Evolutionary conservation across 1,140 invertebrate genomes (phyloP).

Genomic region (Achatina immaculata): DNA sequence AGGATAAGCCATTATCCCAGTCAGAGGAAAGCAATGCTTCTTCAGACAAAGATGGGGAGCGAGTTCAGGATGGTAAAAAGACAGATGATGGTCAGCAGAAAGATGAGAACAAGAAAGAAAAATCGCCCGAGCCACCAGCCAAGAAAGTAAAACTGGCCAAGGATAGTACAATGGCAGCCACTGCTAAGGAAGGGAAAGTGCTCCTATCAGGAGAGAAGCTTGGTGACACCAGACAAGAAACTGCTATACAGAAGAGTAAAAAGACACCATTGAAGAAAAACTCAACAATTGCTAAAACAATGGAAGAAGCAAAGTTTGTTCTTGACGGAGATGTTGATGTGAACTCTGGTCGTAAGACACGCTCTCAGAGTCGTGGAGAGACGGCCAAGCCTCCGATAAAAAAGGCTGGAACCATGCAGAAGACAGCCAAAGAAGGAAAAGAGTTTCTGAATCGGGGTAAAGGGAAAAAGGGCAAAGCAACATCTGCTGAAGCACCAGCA

Average conservation of each 20-base stretch:
- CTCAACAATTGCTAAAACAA: conserved; percentile 53
- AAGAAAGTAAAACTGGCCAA: conserved; percentile 58
- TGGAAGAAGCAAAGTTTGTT: conserved; percentile 55
- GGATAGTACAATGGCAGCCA: conserved; percentile 57
- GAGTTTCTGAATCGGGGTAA: conserved; percentile 53
- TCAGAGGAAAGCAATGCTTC: too few species aligned
- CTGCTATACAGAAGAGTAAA: conserved; percentile 44
- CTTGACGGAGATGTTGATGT: conserved; percentile 54
- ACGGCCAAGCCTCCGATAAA: conserved; percentile 52
- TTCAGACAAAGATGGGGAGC: conserved; percentile 65
- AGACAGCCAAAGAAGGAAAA: conserved; percentile 55
- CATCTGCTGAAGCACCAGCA: conserved; percentile 16
- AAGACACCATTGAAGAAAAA: conserved; percentile 46
- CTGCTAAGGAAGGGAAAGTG: conserved; percentile 58
- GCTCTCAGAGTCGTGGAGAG: conserved; percentile 50
- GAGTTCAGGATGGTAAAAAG: conserved; percentile 50
- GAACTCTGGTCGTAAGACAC: conserved; percentile 50
- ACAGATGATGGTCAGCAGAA: conserved; percentile 53
- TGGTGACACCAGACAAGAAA: conserved; percentile 56
- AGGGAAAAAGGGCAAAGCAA: conserved; percentile 44
- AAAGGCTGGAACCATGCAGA: conserved; percentile 54
- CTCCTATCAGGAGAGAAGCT: conserved; percentile 56
- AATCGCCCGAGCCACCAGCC: conserved; percentile 45
- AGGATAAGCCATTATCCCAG: not conserved
- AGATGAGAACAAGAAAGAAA: conserved; percentile 56